Evolutionary conservation across 2,797 vertebrate genomes (phyloP).

Genomic region (Alcedo quadribrachys): DNA sequence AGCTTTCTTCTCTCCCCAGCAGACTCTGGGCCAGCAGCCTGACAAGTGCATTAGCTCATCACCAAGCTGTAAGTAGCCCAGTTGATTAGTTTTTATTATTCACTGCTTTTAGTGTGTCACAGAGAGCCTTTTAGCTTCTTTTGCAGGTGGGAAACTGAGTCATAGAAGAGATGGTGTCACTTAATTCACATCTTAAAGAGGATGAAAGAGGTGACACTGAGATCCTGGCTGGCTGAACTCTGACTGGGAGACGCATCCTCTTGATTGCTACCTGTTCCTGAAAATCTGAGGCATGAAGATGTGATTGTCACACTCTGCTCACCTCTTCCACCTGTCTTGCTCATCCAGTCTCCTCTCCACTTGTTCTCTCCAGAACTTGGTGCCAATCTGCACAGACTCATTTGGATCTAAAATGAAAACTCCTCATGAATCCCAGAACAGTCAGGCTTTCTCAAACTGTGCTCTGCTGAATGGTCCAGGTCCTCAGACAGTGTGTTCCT

Average conservation of each 20-base stretch:
- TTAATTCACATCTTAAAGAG: background rate
- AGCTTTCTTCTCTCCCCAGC: background rate
- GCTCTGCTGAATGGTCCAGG: background rate
- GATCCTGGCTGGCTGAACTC: background rate
- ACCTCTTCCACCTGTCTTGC: background rate
- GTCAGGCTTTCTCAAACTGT: background rate
- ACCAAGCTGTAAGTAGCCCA: background rate
- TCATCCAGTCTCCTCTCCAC: background rate
- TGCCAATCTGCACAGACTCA: background rate
- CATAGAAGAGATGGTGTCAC: background rate
- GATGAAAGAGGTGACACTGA: background rate
- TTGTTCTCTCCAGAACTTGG: background rate
- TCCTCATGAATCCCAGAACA: background rate
- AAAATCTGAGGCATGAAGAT: background rate
- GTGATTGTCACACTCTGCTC: background rate
- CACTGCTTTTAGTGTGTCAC: background rate
- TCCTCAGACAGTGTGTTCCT: background rate
- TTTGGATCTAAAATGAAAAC: background rate
- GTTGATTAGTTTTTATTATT: slow-evolving; percentile 9
- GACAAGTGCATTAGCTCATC: background rate
- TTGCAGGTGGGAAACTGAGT: slow-evolving; percentile 12
- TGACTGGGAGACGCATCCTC: background rate
- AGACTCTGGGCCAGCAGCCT: background rate
- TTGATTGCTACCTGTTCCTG: background rate
- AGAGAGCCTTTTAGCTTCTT: background rate